Conservation (phyloP, 2,113 vertebrate genomes). For the Thalassarche chlororhynchos region DNA sequence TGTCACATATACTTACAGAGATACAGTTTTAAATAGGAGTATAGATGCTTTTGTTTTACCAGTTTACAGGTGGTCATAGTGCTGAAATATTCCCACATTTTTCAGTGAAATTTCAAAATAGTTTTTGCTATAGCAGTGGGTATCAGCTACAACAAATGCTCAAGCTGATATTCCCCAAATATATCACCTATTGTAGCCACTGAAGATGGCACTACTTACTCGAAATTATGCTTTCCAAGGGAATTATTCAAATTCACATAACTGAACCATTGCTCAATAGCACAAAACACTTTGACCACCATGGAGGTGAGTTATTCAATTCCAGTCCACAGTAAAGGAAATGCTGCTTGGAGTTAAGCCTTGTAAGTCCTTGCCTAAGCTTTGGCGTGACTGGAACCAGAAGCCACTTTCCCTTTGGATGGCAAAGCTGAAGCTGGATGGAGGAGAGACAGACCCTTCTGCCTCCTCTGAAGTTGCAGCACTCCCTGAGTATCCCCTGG, state of each 20-base stretch:
- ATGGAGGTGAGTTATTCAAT: background rate
- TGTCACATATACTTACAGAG: background rate
- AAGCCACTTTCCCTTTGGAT: background rate
- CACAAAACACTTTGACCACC: background rate
- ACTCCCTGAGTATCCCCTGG: no score
- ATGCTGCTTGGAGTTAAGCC: background rate
- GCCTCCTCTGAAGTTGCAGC: background rate
- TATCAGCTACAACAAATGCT: background rate
- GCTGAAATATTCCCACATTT: background rate
- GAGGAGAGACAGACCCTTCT: background rate
- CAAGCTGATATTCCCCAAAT: background rate
- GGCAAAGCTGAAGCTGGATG: background rate
- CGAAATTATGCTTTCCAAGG: background rate
- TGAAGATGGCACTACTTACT: background rate
- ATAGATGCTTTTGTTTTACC: background rate
- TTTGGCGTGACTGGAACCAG: background rate
- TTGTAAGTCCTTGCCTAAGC: background rate
- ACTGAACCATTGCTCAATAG: background rate
- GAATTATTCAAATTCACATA: background rate
- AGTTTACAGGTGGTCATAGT: background rate
- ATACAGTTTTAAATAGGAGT: background rate
- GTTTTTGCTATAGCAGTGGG: background rate
- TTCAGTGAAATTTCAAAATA: background rate
- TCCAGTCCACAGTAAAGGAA: background rate
- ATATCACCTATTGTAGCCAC: background rate